phyloP scores from a whole-genome alignment of 2,113 vertebrate species.

The Tragelaphus scriptus region DNA sequence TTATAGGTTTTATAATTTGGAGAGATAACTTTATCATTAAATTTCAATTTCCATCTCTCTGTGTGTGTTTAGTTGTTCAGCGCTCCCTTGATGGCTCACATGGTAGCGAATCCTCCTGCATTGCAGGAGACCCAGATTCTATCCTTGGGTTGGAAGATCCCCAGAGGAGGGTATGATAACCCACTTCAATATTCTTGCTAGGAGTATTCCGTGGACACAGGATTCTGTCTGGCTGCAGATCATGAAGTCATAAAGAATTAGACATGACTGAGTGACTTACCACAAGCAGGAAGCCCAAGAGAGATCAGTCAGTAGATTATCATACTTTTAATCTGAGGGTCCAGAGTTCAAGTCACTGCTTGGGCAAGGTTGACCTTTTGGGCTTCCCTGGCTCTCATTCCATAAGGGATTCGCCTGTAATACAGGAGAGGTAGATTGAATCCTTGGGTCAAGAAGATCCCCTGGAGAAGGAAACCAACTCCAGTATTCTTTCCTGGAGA shows the following conservation, averaged over 20 bases:
- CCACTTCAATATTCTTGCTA: neutral
- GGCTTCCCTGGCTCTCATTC: neutral
- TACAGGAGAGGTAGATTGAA: neutral
- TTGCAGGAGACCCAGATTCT: neutral
- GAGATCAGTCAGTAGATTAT: neutral
- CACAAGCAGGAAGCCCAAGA: neutral
- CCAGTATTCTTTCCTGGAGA: neutral
- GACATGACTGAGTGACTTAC: neutral
- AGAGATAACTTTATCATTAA: neutral
- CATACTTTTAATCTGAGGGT: neutral
- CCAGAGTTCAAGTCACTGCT: neutral
- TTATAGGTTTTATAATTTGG: neutral
- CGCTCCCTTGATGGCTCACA: neutral
- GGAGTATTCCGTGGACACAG: neutral
- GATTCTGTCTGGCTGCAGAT: neutral
- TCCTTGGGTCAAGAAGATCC: neutral
- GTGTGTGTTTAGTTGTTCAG: neutral
- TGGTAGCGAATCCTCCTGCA: neutral
- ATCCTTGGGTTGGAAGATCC: neutral
- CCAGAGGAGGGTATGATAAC: neutral
- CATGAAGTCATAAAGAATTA: neutral
- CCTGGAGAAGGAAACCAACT: neutral
- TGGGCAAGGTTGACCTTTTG: neutral
- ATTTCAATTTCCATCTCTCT: neutral
- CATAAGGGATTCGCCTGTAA: neutral